Evolutionary conservation across 2,888 invertebrate genomes (phyloP), one percentile per base, ranked within the genome.

Genomic region (Rhabditophanes sp.): DNA sequence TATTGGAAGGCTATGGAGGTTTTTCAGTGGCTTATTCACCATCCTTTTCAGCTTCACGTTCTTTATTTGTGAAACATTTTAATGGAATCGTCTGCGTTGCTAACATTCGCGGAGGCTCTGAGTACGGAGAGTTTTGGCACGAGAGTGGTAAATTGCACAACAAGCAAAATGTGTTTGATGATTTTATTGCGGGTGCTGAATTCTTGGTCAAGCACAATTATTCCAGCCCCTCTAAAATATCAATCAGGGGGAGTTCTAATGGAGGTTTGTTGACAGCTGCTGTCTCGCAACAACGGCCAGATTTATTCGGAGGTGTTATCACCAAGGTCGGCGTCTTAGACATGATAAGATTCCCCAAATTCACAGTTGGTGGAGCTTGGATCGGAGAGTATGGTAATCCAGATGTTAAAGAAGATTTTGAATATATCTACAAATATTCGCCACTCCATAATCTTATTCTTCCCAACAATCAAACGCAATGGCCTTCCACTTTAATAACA

Each of bases 151-250:
- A 82, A 14, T 73, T 82, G 42, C 74, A 77, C 3, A 84, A 87
- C 65, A 93, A 90, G 66, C 90, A 90, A 71, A 90, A 90, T 68
- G 80, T 80, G 28, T 93, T 90, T 68, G 82, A 90, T 68, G 93
- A 93, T 72, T 88, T 93, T 69, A 81, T 82, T 64, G 73, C 75
- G 35, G 87, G 88, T 1, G 88, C 82, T 0, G 78, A 87, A 67
- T 85, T 80, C 71, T 75, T 93, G 26, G 74, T 84, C 17, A 64
- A 70, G 5, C 75, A 81, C 49, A 74, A 76, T 9, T 85, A 83
- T 68, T 85, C 88, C 0, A 70, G 67, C 15, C 70, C 77, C n/a
- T n/a, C n/a, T n/a, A n/a, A n/a, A n/a, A n/a, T n/a, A n/a, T n/a
- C n/a, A n/a, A n/a, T n/a, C n/a, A n/a, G n/a, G n/a, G n/a, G n/a